Base-by-base conservation (phyloP, 2,888 invertebrate species). In the Drosophila cracens region DNA sequence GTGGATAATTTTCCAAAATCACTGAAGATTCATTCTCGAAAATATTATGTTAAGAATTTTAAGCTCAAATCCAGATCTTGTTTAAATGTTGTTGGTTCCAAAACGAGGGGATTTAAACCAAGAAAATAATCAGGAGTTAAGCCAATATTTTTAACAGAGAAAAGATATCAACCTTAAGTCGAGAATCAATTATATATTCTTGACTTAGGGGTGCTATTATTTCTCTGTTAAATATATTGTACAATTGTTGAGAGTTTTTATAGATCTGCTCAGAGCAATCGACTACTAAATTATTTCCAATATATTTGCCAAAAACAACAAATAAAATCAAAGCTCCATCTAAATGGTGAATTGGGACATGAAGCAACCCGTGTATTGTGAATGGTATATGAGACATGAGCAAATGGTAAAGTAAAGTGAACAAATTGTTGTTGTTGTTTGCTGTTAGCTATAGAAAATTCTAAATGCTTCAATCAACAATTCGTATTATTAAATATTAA, bases 401-500 rank as follows among this genome's bases (percentile, higher is more conserved):
- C 85, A 75, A 81, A 74, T 38, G 76, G 57, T 48, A 76, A 25
- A 46, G 57, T 68, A 75, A 75, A 76, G 61, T 65, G 67, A 74
- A 68, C 70, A 75, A 67, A 70, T 67, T 67, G 70, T 70, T 73
- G 67, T 67, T 69, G 40, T 61, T 76, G 62, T 52, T 66, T 62
- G 36, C 52, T 63, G 65, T 57, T 70, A 43, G 58, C 53, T 52
- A 73, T 86, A 81, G 73, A 70, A 84, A 81, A 82, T 83, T 83
- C 69, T 73, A 82, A 87, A 87, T 79, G 87, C 79, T 85, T 87
- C 86, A 88, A 87, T 91, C 87, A 91, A 88, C 89, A 88, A 90
- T 91, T 91, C 91, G 83, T 87, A 83, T 88, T 91, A 91, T 91
- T 92, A 91, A 91, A 91, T 91, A 91, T 91, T 91, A 91, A 91